Percentiles rank a stretch among this genome's conserved stretches.
Evolutionary conservation across 2,797 vertebrate species (phyloP).

Genomic region (Hapalemur alaotrensis): DNA sequence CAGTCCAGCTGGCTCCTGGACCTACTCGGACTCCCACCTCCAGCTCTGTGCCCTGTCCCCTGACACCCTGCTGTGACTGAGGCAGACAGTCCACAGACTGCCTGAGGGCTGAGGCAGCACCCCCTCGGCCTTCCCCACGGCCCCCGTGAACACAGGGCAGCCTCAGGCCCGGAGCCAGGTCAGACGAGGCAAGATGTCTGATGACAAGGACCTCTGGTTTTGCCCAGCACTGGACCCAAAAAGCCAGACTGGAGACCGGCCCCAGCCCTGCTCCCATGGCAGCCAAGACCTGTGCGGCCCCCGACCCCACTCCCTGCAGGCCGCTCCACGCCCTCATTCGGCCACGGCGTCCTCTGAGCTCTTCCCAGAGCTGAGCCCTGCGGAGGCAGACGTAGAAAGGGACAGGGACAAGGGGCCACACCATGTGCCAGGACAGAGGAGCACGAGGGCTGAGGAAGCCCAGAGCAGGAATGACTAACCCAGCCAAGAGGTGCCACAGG

Average conservation of each 20-base stretch:
- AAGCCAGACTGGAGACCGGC: no score
- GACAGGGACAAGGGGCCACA: not conserved
- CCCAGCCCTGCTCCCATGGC: not conserved
- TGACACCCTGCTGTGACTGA: accelerated
- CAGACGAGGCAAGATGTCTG: not conserved
- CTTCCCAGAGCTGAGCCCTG: not conserved
- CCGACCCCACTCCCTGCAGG: accelerated
- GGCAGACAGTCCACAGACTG: not conserved
- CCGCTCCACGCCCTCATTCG: accelerated
- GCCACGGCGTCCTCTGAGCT: not conserved
- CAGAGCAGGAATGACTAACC: not conserved
- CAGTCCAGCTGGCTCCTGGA: not conserved
- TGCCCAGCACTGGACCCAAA: not conserved
- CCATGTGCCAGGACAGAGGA: not conserved
- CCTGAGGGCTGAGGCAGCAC: no score
- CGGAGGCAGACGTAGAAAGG: not conserved
- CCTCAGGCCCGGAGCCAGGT: not conserved
- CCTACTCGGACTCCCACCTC: not conserved
- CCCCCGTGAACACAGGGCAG: accelerated
- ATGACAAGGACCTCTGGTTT: no score
- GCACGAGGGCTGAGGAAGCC: not conserved
- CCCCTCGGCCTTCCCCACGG: not conserved
- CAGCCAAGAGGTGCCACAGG: no score
- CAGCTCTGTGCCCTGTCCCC: not conserved
- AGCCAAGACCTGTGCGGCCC: not conserved